Percentiles rank a stretch among this genome's conserved stretches.
phyloP scores from a whole-genome alignment of 2,113 vertebrate genomes.

The Mormoops blainvillei region DNA sequence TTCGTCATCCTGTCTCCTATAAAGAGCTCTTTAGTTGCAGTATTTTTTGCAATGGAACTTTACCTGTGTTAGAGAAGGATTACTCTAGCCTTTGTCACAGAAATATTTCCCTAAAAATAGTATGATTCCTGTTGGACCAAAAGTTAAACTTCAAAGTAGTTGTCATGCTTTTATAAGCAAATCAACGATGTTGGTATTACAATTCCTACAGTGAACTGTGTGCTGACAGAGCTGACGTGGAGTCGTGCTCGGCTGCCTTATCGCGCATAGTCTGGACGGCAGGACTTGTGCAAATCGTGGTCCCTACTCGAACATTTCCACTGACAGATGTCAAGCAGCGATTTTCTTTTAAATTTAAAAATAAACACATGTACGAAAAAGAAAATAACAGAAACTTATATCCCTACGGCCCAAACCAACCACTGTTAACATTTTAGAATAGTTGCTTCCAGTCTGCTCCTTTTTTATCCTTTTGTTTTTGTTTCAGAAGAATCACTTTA shows the following conservation, averaged over 20 bases:
- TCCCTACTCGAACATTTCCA: not conserved
- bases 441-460: not conserved
- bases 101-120: not conserved
- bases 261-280: not conserved
- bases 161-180: not conserved
- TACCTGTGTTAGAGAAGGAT: not conserved
- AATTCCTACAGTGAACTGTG: not conserved
- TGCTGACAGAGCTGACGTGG: not conserved
- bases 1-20: not conserved
- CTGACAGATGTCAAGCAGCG: not conserved
- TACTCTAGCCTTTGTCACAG: not conserved
- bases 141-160: not conserved
- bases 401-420: not conserved
- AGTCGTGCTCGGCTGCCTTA: not conserved
- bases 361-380: not conserved
- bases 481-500: not conserved
- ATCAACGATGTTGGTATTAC: not conserved
- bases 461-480: not conserved
- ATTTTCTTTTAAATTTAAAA: not conserved
- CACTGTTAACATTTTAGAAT: not conserved
- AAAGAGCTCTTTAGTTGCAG: not conserved
- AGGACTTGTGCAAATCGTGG: not conserved
- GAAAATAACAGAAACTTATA: not conserved
- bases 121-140: not conserved
- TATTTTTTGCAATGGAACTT: not conserved